Evolutionary conservation across 2,113 vertebrate genomes (phyloP).

Genomic region (Laticauda laticaudata): DNA sequence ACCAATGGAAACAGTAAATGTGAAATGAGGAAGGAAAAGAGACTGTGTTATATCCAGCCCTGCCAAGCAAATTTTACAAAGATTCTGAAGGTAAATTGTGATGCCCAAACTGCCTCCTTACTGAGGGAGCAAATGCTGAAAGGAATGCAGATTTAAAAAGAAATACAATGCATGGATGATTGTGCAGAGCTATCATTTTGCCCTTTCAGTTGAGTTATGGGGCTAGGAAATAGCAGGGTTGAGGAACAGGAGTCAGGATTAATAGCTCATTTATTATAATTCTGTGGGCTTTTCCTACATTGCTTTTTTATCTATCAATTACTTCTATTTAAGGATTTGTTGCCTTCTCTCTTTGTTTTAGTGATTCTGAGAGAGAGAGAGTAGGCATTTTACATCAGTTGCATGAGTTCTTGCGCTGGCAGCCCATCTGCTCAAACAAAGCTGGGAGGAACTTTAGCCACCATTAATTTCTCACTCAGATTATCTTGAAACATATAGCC

Average conservation of each 20-base stretch:
- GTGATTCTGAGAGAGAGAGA: background rate
- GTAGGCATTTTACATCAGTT: background rate
- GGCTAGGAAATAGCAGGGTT: background rate
- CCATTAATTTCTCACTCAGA: background rate
- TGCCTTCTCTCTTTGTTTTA: background rate
- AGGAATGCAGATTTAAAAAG: background rate
- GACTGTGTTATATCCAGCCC: conserved; percentile 87
- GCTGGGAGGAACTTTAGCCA: background rate
- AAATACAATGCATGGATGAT: background rate
- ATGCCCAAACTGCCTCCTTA: conserved; percentile 11
- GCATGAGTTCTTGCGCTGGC: background rate
- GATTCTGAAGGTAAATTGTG: conserved; percentile 79
- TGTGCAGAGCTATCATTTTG: background rate
- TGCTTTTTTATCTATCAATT: background rate
- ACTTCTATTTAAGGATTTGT: background rate
- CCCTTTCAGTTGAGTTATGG: background rate
- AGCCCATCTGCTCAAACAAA: background rate
- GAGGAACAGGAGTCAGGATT: background rate
- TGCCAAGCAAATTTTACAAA: conserved; percentile 75
- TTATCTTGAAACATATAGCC: background rate
- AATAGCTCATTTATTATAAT: background rate
- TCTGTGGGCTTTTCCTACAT: background rate
- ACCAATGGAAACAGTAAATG: conserved; percentile 90
- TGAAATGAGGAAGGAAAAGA: conserved; percentile 86
- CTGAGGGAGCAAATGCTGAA: background rate